Conservation (phyloP, 2,113 vertebrate genomes). For the Plecotus auritus region DNA sequence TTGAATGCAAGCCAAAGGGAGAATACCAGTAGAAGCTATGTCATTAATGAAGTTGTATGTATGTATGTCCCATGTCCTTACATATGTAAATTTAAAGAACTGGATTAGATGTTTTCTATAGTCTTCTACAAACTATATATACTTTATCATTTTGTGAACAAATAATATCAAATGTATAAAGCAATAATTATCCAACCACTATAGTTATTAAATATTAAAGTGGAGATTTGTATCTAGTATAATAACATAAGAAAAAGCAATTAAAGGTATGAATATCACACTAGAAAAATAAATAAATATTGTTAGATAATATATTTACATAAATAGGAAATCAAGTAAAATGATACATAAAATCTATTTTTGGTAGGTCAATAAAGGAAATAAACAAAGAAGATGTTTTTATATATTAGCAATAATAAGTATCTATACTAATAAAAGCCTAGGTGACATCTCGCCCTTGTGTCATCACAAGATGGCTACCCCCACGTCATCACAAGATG, state of each 20-base stretch:
- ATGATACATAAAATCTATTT: neutral
- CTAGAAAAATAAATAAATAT: neutral
- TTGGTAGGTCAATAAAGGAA: neutral
- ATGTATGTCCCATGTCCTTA: neutral
- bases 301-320: neutral
- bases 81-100: neutral
- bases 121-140: neutral
- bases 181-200: neutral
- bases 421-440: too few species aligned
- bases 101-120: neutral
- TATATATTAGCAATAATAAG: neutral
- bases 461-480: too few species aligned
- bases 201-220: neutral
- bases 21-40: neutral
- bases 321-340: neutral
- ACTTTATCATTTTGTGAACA: neutral
- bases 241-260: neutral
- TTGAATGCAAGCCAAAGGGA: neutral
- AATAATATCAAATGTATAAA: neutral
- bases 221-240: neutral
- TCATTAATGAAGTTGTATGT: neutral
- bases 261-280: neutral
- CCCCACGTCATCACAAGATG: too few species aligned
- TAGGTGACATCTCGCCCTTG: too few species aligned
- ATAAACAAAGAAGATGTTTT: neutral